Evolutionary conservation across 2,888 invertebrate species (phyloP).

Genomic region (Oxyscelio sp.): DNA sequence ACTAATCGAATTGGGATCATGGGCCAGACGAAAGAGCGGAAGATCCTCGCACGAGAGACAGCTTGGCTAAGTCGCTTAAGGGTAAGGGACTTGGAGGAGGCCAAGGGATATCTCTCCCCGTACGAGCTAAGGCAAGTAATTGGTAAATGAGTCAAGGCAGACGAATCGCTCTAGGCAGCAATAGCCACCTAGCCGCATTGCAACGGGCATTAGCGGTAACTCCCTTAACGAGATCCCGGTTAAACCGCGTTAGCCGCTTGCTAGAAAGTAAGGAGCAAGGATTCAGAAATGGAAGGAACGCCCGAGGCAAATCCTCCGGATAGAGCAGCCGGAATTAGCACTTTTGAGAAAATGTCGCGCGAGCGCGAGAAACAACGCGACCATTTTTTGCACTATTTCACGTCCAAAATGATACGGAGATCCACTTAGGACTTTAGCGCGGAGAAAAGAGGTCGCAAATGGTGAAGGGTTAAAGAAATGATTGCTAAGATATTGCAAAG

Average conservation of each 20-base stretch:
- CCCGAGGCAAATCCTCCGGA: conserved; percentile 76
- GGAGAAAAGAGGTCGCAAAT: no score
- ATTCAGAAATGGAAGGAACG: conserved; percentile 64
- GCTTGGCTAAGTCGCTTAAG: conserved; percentile 59
- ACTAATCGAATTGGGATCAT: conserved; percentile 73
- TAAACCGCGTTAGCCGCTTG: conserved; percentile 83
- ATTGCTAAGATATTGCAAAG: neutral
- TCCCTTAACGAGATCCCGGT: conserved; percentile 86
- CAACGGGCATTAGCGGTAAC: conserved; percentile 85
- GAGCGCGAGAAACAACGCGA: conserved; percentile 18
- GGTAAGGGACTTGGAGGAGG: conserved; percentile 46
- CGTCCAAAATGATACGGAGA: neutral
- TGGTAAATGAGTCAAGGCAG: conserved; percentile 83
- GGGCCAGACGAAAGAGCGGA: conserved; percentile 70
- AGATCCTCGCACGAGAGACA: conserved; percentile 62
- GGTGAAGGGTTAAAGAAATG: neutral
- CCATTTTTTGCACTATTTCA: conserved; percentile 24
- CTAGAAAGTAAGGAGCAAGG: conserved; percentile 69
- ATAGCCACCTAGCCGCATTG: conserved; percentile 85
- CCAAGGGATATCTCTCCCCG: conserved; percentile 73
- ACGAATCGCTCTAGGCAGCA: conserved; percentile 81
- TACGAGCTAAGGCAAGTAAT: conserved; percentile 81
- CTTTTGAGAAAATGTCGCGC: conserved; percentile 31
- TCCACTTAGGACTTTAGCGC: neutral
- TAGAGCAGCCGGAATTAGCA: conserved; percentile 80